Base-by-base conservation (phyloP, 37 sponge, comb jelly and placozoan species). In the Aplysina aerophoba region DNA sequence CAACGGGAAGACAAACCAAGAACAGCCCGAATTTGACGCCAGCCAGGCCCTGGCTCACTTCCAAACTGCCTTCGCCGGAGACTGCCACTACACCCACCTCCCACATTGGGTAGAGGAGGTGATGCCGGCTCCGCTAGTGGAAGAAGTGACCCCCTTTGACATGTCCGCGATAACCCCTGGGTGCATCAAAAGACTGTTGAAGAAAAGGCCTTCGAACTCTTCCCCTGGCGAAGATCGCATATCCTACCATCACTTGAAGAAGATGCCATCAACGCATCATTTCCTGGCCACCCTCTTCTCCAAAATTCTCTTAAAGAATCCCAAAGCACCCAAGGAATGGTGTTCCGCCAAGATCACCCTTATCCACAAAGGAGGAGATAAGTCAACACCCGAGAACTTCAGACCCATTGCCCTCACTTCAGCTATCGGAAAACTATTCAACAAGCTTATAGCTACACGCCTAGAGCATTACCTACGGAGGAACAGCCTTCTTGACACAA, bases 241-340 rank as follows among this genome's bases (percentile, higher is more conserved):
- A 21, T 58, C 63, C 12, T 87, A 87, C 22, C 73, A 62, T 21
- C 88, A 81, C 37, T 83, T 87, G 0, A 81, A 68, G 58, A 81
- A 86, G 0, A 15, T 87, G 34, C 83, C 82, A 56, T 68, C 73
- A 34, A 81, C 83, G 6, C 84, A 83, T 25, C 54, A 83, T 33
- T 88, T 88, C 37, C 67, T 83, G 33, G 84, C 88, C 5, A 88
- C 88, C 4, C 57, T 88, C 19, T 88, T 85, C 64, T 81, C 81
- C 27, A 89, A 89, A 38, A 89, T 89, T 13, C 58, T 89, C 2
- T 53, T 80, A 15, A 15, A 17, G 5, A n/a, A 30, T 0, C 67
- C 74, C 1, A 55, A 28, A 4, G 50, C 81, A 20, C 85, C 89
- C 11, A 20, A 12, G 0, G 28, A 16, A 22, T 84, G 89, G 89